Evolutionary conservation across 2,888 invertebrate species (phyloP), one percentile per base, ranked within the genome.

Genomic region (Endomychus coccineus): DNA sequence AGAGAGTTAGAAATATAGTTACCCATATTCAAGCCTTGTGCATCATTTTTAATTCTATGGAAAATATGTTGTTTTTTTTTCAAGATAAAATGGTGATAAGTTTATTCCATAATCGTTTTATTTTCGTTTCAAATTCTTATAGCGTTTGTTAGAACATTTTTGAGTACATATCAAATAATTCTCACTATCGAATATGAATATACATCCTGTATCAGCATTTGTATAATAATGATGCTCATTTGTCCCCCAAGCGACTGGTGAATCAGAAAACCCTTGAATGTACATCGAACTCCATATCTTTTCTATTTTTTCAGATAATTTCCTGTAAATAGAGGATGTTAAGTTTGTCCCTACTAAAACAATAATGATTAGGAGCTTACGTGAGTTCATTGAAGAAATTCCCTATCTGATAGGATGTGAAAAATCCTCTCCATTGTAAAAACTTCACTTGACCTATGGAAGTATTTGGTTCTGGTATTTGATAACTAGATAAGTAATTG

Each of bases 191-290:
- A 73, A 53, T 36, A 73, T 52, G 23, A 70, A 46, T 12, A 69
- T 60, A 41, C 65, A 71, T 36, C 67, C 67, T 51, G 73, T 72
- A 46, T 73, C 71, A 28, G 71, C 71, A 47, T 69, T 69, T 1
- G 61, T 61, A 47, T 63, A 71, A 48, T 63, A 71, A 40, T 59
- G 59, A 48, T 74, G 68, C 51, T 73, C 70, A 27, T 66, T 59
- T 25, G 62, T 51, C 37, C 54, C 55, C 68, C 71, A 74, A 36
- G 64, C 66, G 2, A 71, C 56, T 9, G 73, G 72, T 36, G 68
- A 59, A 50, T 75, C 74, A 2, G 66, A 64, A 55, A 74, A 75
- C 22, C 76, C 75, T 50, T 74, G 71, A 4, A 75, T 66, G 45
- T 73, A 69, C 27, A 75, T 48, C 27, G 70, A 66, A 25, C 59